Base-by-base conservation (phyloP, 1,140 invertebrate genomes). In the Zaprionus africanus region DNA sequence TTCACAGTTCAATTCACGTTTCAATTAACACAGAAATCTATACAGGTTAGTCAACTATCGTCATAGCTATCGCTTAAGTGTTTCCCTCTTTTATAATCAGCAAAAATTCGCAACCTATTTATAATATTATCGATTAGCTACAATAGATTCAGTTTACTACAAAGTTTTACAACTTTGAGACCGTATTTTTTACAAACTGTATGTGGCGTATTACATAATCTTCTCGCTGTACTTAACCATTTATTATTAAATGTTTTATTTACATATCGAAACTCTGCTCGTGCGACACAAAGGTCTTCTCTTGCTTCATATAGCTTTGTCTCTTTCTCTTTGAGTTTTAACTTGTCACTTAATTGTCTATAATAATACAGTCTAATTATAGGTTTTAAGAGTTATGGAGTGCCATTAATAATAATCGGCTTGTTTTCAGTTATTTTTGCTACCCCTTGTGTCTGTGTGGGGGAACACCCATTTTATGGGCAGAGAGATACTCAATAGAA, bases 301-400 rank as follows among this genome's bases (percentile, higher is more conserved):
- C 9, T 15, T 22, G 5, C 34, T 31, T 34, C 31, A 34, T 34
- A 4, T 38, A 12, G 1, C 36, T 13, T 15, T 38, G 0, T 15
- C 31, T 15, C 36, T 38, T 1, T 38, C 4, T 38, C 36, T 38
- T 1, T 38, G 36, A 9, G 41, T 53, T 11, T 26, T 6, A 22
- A 24, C 49, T 54, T 54, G 49, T n/a, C 46, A 38, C 15, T 54
- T 54, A 54, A 54, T 38, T 54, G 31, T 13, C 36, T 7, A 9
- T 63, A 38, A 53, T 63, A 53, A 53, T 38, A 22, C 61, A 24
- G 0, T 11, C 24, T 51, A 54, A 54, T 64, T 53, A 63, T 51
- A 63, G 4, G 26, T 7, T 34, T 31, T 26, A 62, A 63, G 28
- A 53, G 43, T 28, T 26, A 49, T 12, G 15, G n/a, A 31, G n/a